Base-by-base conservation (phyloP, 2,797 vertebrate species). In the Girardinus metallicus region DNA sequence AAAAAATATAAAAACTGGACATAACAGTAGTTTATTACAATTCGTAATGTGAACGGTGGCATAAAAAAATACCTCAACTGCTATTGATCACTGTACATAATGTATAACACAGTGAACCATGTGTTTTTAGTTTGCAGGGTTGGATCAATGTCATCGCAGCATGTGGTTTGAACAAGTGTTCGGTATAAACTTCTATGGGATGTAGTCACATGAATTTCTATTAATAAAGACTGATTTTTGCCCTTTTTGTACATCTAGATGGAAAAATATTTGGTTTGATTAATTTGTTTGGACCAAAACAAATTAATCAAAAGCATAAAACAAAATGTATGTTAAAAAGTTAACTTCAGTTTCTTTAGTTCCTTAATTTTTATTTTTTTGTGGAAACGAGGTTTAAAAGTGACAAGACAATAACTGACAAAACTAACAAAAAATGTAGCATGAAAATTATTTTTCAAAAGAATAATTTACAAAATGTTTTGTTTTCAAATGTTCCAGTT, bases 201-300 rank as follows among this genome's bases (percentile, higher is more conserved):
- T 64, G 21, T 10, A 18, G 60, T 64, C 36, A 23, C 21, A 39
- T 21, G 21, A 11, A 68, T 68, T 68, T 39, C 21, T 26, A 23
- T 23, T 41, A 4, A 36, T 68, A 68, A 68, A 39, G 10, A 23
- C 34, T 41, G 4, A 34, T 41, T 68, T 39, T 11, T 34, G 4
- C 39, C 12, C 13, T 44, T n/a, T 26, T n/a, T 70, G 66, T 7
- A n/a, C 66, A 12, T 8, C 23, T 44, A 4, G 66, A 44, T n/a
- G n/a, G 23, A 71, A 71, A 71, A 71, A 6, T 6, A 15, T n/a
- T 71, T 43, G 4, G 81, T 92, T 91, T 90, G 80, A 79, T 80
- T 88, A 71, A 75, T 84, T 73, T 75, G 12, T 9, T 78, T 80
- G 4, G 34, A 39, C 18, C 7, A 23, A 55, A n/a, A n/a, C n/a